Conservation (phyloP, 2,113 vertebrate genomes). For the Cricetomys ansorgei region DNA sequence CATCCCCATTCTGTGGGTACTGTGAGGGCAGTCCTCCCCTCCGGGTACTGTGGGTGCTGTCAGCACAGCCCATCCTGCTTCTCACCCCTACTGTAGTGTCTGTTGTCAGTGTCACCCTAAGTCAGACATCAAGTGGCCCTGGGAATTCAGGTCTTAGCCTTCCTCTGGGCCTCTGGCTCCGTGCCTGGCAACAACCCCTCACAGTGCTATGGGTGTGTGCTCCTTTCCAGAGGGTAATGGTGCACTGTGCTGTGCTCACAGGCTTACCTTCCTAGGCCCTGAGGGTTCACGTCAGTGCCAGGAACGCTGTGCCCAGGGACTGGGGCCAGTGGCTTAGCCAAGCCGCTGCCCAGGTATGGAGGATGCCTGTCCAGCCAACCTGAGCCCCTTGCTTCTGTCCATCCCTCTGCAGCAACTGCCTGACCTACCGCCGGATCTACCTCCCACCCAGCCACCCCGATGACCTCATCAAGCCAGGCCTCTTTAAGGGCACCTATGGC, state of each 20-base stretch:
- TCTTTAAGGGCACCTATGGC: conserved; percentile 98
- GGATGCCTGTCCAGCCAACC: neutral
- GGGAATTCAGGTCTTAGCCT: neutral
- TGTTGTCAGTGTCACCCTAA: neutral
- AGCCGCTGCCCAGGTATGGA: neutral
- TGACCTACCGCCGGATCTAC: conserved; percentile 98
- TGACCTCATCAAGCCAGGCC: conserved; percentile 94
- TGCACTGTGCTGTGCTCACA: neutral
- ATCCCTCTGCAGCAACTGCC: conserved; percentile 94
- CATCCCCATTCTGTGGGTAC: too few species aligned
- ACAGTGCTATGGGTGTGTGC: rapidly evolving
- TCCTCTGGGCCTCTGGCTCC: neutral
- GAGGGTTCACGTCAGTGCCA: too few species aligned
- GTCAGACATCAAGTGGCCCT: neutral
- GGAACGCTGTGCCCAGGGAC: neutral
- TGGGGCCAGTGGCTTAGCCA: neutral
- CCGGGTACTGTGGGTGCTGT: neutral
- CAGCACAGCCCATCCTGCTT: neutral
- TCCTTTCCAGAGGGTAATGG: neutral
- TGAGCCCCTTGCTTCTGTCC: neutral
- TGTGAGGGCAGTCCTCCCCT: neutral
- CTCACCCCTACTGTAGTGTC: neutral
- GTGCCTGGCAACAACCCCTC: neutral
- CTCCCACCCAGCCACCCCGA: conserved; percentile 92
- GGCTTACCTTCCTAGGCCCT: neutral